A percentile compares a stretch with the other conserved stretches of the same genome.
phyloP scores from a whole-genome alignment of 2,797 vertebrate genomes.

The Neosilurus hyrtlii region DNA sequence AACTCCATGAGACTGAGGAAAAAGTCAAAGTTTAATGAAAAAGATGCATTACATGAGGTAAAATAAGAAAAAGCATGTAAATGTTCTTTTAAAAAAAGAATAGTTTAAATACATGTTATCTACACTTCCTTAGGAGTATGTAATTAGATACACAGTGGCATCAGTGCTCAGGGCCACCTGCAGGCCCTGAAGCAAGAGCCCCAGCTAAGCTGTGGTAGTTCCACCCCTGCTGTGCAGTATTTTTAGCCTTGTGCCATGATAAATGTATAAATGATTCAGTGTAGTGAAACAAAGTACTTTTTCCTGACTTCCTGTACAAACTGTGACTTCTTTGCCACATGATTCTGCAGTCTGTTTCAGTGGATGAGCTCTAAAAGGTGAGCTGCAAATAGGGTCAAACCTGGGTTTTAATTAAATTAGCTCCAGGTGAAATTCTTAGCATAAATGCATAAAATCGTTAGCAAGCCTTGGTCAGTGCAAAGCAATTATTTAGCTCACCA shows the following conservation, averaged over 20 bases:
- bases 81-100: background rate
- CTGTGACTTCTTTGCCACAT: background rate
- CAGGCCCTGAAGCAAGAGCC: background rate
- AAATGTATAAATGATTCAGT: conserved; percentile 13
- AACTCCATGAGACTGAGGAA: background rate
- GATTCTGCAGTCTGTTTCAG: background rate
- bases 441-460: conserved; percentile 12
- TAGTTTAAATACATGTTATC: background rate
- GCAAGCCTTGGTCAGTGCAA: background rate
- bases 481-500: background rate
- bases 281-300: background rate
- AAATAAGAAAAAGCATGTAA: background rate
- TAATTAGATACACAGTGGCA: background rate
- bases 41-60: background rate
- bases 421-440: background rate
- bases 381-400: background rate
- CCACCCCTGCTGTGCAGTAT: background rate
- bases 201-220: background rate
- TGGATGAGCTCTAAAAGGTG: background rate
- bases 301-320: background rate
- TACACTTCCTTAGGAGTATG: background rate
- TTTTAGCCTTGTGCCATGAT: conserved; percentile 2
- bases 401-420: conserved; percentile 6
- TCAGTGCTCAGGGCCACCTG: background rate
- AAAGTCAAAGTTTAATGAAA: background rate